Evolutionary conservation across 2,888 invertebrate genomes (phyloP).

Genomic region (Epirrhoe tristata): DNA sequence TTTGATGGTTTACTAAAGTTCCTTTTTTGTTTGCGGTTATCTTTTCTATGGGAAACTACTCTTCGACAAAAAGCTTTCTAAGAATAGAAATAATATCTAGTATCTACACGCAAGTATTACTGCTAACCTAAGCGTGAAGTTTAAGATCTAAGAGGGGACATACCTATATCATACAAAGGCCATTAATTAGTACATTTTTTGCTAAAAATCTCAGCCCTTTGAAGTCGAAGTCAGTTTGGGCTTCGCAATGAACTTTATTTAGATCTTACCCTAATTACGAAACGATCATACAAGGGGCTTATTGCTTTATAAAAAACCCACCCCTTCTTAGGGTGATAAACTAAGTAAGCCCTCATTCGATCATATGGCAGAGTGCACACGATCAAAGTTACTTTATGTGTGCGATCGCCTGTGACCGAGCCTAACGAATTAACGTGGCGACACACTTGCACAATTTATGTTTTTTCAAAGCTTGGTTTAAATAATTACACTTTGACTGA

Average conservation of each 20-base stretch:
- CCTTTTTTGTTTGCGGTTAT: too few species aligned
- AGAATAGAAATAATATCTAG: too few species aligned
- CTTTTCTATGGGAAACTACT: too few species aligned
- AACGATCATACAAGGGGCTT: constrained; percentile 12
- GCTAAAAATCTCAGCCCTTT: too few species aligned
- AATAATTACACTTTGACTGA: neutral
- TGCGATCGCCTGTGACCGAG: constrained; percentile 72
- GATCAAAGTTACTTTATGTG: constrained; percentile 78
- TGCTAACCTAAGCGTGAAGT: too few species aligned
- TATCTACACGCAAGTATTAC: too few species aligned
- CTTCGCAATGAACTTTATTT: neutral
- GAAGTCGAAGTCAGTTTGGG: too few species aligned
- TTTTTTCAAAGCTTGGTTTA: constrained; percentile 37
- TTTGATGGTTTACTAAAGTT: neutral
- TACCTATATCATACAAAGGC: too few species aligned
- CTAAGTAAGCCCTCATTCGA: constrained; percentile 71
- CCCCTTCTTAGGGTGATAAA: constrained; percentile 55
- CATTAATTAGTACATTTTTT: too few species aligned
- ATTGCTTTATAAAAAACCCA: constrained; percentile 47
- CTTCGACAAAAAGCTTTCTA: too few species aligned
- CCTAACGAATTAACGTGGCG: constrained; percentile 74
- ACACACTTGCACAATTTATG: constrained; percentile 67
- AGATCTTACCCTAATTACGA: constrained; percentile 14
- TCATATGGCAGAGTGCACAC: constrained; percentile 76
- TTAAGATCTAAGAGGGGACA: too few species aligned